Base-by-base conservation (phyloP, 1,140 invertebrate genomes). In the Listronotus bonariensis region DNA sequence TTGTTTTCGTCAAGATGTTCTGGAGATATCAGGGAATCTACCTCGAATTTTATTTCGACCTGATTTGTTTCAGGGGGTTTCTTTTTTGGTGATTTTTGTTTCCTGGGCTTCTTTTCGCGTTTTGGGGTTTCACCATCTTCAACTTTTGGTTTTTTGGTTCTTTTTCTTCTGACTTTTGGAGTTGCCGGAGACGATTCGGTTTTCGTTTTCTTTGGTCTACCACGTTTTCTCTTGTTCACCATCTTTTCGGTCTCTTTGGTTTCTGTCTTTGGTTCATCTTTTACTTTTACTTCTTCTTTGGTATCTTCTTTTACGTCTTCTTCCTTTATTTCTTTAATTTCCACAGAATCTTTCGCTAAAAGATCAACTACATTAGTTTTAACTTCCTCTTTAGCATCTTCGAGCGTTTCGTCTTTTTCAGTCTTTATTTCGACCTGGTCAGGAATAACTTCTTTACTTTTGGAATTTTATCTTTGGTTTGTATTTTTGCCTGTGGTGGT, bases 141-240 rank as follows among this genome's bases (percentile, higher is more conserved):
- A 11, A 20, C 34, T 20, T 31, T 38, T 3, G 36, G 11, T 53
- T 53, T 62, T 18, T 53, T 62, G 6, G 12, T 53, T n/a, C 52
- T 53, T 26, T 42, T 62, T 43, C 59, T 52, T 15, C 53, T 62
- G 8, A 40, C 12, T 53, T 53, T 52, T 7, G 59, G 45, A 12
- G 59, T 61, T n/a, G 46, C 49, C 14, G 51, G 15, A 10, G 9
- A 8, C 15, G 26, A n/a, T 32, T 53, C 43, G 20, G 20, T 18
- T n/a, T 54, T 32, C 4, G 42, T 59, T 48, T 70, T 70, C 51
- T 57, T 68, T 32, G 68, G 68, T 53, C 68, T 54, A 31, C 68
- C 68, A 32, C 66, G 31, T 68, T 71, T 71, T n/a, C 61, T 32
- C 53, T 65, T 64, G 34, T 38, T 66, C 12, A 10, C 42, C n/a